Evolutionary conservation across 2,888 invertebrate genomes (phyloP), one percentile per base, ranked within the genome.

Genomic region (Nycteola revayana): DNA sequence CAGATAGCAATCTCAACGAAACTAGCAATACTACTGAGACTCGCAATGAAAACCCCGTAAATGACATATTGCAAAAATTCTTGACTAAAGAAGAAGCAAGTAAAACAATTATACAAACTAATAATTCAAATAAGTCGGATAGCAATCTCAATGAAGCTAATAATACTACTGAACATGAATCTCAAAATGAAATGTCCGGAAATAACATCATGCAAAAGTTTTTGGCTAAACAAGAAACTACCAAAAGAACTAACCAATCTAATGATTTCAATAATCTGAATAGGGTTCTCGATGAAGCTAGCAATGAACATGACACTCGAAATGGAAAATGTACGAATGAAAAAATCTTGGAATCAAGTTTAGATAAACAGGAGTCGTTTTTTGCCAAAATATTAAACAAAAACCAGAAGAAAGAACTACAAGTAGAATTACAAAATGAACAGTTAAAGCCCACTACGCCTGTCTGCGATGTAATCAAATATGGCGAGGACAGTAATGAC

Each of bases 351-450:
- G 70, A 78, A 52, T 57, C 79, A 9, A 61, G 60, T 33, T 61
- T 84, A 42, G 67, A 76, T 26, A 76, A 75, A 38, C 86, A 87
- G 36, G 84, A 88, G 59, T 90, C 90, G 1, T 90, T 90, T 47
- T 89, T 90, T 61, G 78, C 81, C 0, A 83, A 74, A 55, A 78
- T 82, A 48, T 60, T 89, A 26, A 78, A 75, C 18, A 30, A 29
- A 3, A 49, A 50, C 10, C 1, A 7, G 7, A 34, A 29, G 8
- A 48, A 49, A 9, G 23, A 31, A 28, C 36, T 30, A 20, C 27
- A 8, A 27, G 28, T 27, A 23, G 46, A 36, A 28, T 33, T 46
- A 29, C 10, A 31, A 8, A 10, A 32, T n/a, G 25, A 25, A 22
- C 52, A 59, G 14, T 31, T 38, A 10, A 35, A 58, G 26, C 60